Base-by-base conservation (phyloP, 2,113 vertebrate species). In the Coreoperca whiteheadi region DNA sequence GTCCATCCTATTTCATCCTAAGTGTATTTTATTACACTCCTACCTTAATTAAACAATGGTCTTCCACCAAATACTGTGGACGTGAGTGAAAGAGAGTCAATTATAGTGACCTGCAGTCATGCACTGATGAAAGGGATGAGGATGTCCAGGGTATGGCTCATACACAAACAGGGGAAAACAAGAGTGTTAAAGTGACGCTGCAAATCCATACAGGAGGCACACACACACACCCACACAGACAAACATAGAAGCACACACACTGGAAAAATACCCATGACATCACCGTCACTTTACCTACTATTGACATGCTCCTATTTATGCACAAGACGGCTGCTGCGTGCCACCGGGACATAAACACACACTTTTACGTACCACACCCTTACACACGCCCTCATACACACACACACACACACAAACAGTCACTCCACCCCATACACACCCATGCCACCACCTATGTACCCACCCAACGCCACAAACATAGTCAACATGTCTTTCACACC, bases 211-310 rank as follows among this genome's bases (percentile, higher is more conserved):
- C 75, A 53, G 46, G 12, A 5, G 39, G 72, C 56, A 67, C 21
- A n/a, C 74, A 67, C 73, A 80, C 41, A 67, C 74, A 67, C 78
- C 50, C 28, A 74, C 71, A 76, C 30, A 65, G 16, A 84, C 60
- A 76, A 67, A 80, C 71, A 74, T 2, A 80, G 63, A 57, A 67
- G 16, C 37, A 48, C 68, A 80, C 79, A 60, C 74, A 63, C 46
- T 90, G 92, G 91, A 94, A 95, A 94, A 91, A 84, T 67, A 87
- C 54, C 68, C 74, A 84, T 95, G 94, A 95, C 94, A 91, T 95
- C 95, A 95, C 21, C 46, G 4, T 82, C 93, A 92, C 91, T 91
- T 89, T 83, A 81, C 84, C 80, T 68, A 46, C 85, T 54, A 80
- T 82, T 93, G 87, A 91, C 91, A 80, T 56, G 74, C 82, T 83